Percentiles rank a stretch among this genome's conserved stretches.
Conservation (phyloP, 2,113 vertebrate genomes). For the Lanius ludovicianus region DNA sequence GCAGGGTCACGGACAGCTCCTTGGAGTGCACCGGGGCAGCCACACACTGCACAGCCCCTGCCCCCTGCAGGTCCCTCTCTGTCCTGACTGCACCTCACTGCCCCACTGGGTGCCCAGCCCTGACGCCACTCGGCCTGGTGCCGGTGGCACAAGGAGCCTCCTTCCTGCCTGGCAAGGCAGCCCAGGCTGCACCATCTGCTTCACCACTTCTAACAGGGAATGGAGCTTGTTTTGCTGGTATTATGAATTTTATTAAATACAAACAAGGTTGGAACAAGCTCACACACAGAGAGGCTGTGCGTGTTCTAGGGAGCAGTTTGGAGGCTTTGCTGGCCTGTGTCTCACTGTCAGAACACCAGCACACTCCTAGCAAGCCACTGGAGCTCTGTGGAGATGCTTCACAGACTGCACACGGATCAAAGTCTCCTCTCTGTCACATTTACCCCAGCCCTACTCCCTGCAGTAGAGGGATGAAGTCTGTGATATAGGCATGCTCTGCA, state of each 20-base stretch:
- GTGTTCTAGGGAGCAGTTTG: not conserved
- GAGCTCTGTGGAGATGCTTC: not conserved
- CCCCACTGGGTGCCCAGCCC: not conserved
- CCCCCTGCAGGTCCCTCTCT: not conserved
- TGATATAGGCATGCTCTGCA: not conserved
- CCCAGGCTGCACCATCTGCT: constrained; percentile 2
- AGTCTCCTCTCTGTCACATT: not conserved
- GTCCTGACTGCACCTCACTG: not conserved
- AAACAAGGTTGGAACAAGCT: not conserved
- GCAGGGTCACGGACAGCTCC: not conserved
- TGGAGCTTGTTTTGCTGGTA: not conserved
- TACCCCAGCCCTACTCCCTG: not conserved
- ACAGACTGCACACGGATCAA: not conserved
- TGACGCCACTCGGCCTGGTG: not conserved
- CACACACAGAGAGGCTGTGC: not conserved
- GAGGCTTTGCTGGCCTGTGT: not conserved
- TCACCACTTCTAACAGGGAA: not conserved
- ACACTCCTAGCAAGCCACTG: not conserved
- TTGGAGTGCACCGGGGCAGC: rapidly evolving
- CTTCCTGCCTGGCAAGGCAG: not conserved
- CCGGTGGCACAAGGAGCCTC: not conserved
- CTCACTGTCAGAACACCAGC: not conserved
- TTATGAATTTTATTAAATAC: not conserved
- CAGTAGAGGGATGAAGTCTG: not conserved
- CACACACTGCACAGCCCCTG: rapidly evolving